Conservation (phyloP, 2,888 invertebrate species). For the Himalopsyche tibetana region DNA sequence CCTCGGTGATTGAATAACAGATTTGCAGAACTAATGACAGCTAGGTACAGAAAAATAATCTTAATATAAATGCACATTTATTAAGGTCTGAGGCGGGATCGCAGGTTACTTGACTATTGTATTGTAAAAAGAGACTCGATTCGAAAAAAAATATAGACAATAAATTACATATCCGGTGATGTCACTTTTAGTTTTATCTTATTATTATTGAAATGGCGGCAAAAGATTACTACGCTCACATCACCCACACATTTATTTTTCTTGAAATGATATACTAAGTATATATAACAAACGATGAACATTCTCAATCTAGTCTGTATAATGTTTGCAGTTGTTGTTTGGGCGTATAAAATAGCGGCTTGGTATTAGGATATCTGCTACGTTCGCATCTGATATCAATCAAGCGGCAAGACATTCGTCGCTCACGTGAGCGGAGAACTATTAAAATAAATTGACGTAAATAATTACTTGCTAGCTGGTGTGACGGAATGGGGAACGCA, state of each 20-base stretch:
- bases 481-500: background rate
- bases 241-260: background rate
- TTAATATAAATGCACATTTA: too few species aligned
- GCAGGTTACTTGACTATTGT: too few species aligned
- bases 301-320: background rate
- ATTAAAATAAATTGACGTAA: constrained; percentile 42
- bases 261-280: background rate
- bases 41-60: too few species aligned
- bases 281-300: background rate
- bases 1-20: too few species aligned
- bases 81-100: too few species aligned
- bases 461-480: constrained; percentile 1
- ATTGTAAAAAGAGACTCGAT: too few species aligned
- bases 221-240: background rate
- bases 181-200: background rate
- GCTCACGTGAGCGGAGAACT: background rate
- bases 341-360: background rate
- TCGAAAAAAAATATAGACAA: too few species aligned
- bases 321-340: background rate
- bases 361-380: background rate
- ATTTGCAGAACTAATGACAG: too few species aligned
- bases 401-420: background rate
- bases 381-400: background rate
- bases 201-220: background rate
- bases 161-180: background rate